Base-by-base conservation (phyloP, 2,888 invertebrate species). In the Agrochola circellaris region DNA sequence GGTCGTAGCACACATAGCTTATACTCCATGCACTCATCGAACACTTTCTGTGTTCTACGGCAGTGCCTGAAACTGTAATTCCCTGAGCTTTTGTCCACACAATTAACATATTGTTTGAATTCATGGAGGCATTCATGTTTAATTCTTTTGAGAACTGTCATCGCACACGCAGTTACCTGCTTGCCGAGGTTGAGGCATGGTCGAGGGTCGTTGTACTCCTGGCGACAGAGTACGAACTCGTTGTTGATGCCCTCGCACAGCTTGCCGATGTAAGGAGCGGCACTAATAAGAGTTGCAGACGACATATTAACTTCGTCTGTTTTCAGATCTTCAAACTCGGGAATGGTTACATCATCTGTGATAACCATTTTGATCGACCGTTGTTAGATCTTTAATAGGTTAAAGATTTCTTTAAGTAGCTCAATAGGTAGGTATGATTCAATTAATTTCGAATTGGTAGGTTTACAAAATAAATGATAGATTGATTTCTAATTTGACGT, bases 181-280 rank as follows among this genome's bases (percentile, higher is more conserved):
- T 98, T 99, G 1, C 99, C 99, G 90, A 99, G 98, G 0, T 97
- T 95, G 8, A 99, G 34, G 92, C 99, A 99, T 87, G 97, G 97
- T 48, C 99, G 97, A 0, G 99, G 98, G 95, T 99, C 99, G 13
- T 97, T 95, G 60, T 97, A 95, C 94, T 99, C 99, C 42, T 97
- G 91, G n/a, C 98, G 97, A 89, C 99, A 99, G 62, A 99, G 95
- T 97, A 99, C 98, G 92, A 98, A 99, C 95, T 99, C 99, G 98
- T 99, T 99, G 95, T 99, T 99, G 88, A 98, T 97, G 74, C 96
- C 94, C 95, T 99, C 99, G 95, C 99, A 99, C 89, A 98, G 97
- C 95, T 99, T 99, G 85, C 99, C 99, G 89, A 99, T 95, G 94
- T 99, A 99, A 89, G 98, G 98, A 23, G 98, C 98, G 1, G 98